These are phyloP conservation scores for Indicator indicator DNA, from an alignment of 2,113 vertebrate genomes.

Conservation along the genomic window DNA sequence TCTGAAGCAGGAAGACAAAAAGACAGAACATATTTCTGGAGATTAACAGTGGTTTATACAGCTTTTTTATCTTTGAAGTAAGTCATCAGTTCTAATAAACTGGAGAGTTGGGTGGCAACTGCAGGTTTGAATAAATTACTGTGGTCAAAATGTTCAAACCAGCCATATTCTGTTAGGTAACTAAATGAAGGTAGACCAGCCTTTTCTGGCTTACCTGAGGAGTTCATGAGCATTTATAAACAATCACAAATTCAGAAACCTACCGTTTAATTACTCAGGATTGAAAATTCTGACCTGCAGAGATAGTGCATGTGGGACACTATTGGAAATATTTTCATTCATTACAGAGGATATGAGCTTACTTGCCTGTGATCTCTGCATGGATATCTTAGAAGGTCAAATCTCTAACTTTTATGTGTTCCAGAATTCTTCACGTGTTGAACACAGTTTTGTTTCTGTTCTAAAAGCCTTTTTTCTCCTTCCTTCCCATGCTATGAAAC, in stretches of 20 bases:
- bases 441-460: neutral
- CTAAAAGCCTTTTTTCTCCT: neutral
- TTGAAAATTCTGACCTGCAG: neutral
- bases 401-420: neutral
- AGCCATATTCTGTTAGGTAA: neutral
- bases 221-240: neutral
- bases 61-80: neutral
- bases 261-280: neutral
- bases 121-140: neutral
- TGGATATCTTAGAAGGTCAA: constrained; percentile 8
- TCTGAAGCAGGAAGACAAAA: neutral
- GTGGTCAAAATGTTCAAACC: neutral
- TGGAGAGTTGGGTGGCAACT: neutral
- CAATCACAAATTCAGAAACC: neutral
- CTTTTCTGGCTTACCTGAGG: neutral
- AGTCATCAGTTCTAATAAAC: neutral
- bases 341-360: constrained; percentile 21
- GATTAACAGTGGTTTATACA: neutral
- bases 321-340: neutral
- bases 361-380: neutral
- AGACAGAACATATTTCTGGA: neutral
- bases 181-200: neutral
- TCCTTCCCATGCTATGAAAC: neutral
- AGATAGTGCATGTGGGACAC: neutral
- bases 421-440: neutral